Evolutionary conservation across 2,113 vertebrate genomes (phyloP).

Genomic region (Tachycineta bicolor): DNA sequence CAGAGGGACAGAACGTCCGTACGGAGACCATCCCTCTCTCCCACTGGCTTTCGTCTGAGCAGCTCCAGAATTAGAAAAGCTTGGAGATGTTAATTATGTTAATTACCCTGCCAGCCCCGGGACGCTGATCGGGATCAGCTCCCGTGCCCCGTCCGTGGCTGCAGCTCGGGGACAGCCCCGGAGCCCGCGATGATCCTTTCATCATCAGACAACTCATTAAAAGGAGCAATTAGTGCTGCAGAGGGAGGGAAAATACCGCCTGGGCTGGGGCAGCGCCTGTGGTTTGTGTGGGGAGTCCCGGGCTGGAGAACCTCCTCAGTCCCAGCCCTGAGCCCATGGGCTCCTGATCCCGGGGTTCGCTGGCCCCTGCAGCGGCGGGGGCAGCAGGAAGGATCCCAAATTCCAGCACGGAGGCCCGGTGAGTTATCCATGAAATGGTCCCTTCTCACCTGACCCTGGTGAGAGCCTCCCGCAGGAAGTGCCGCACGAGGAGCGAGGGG

Average conservation of each 20-base stretch:
- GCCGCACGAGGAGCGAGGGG: background rate
- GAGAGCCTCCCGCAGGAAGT: background rate
- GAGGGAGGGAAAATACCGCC: background rate
- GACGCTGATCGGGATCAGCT: background rate
- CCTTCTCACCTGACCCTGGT: no score
- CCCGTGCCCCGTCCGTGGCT: accelerated
- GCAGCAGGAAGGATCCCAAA: background rate
- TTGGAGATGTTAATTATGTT: background rate
- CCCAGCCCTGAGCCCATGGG: accelerated
- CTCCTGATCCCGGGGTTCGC: background rate
- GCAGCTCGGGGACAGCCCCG: background rate
- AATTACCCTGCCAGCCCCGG: background rate
- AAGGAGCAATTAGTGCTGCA: background rate
- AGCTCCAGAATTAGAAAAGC: background rate
- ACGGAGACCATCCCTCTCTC: background rate
- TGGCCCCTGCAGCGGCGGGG: background rate
- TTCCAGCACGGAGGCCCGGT: accelerated
- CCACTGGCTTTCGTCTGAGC: background rate
- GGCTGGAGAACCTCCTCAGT: no score
- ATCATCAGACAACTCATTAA: background rate
- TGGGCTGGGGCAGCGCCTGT: accelerated
- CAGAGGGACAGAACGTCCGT: accelerated
- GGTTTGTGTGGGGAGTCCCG: background rate
- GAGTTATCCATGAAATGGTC: accelerated
- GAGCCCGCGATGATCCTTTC: background rate